phyloP scores from a whole-genome alignment of 2,888 invertebrate genomes.

The Dyspetes luteomarginatus region DNA sequence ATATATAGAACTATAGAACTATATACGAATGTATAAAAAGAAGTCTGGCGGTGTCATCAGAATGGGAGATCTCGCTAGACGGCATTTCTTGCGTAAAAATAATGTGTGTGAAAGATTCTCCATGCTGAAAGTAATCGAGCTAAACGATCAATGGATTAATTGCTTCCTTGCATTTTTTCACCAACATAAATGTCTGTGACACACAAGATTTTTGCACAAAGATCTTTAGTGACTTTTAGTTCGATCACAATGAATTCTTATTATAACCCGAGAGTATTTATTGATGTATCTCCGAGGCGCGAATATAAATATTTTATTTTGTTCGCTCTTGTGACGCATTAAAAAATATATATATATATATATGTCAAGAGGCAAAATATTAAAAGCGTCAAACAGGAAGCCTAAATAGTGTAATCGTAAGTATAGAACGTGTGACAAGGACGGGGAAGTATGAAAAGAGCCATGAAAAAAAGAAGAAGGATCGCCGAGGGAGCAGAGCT shows the following conservation, averaged over 20 bases:
- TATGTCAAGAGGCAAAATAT: slow-evolving; percentile 67
- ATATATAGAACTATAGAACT: too few species aligned
- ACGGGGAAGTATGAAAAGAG: slow-evolving; percentile 2
- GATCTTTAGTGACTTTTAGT: slow-evolving; percentile 11
- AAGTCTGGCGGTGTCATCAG: not conserved
- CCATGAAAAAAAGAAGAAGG: slow-evolving; percentile 19
- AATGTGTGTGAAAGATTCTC: slow-evolving; percentile 14
- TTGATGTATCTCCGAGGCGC: not conserved
- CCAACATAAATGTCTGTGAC: slow-evolving; percentile 18
- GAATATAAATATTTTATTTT: slow-evolving; percentile 22
- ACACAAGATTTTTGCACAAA: not conserved
- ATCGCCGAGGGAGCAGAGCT: slow-evolving; percentile 47
- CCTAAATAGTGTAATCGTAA: slow-evolving; percentile 79
- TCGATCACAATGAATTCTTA: too few species aligned
- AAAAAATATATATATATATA: too few species aligned
- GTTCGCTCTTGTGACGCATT: slow-evolving; percentile 28
- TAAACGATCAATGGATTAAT: slow-evolving; percentile 52
- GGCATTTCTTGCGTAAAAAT: not conserved
- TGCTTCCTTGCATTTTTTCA: slow-evolving; percentile 50
- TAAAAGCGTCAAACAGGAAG: slow-evolving; percentile 74
- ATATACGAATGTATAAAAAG: too few species aligned
- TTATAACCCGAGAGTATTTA: too few species aligned
- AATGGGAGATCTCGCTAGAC: too few species aligned
- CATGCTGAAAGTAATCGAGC: not conserved
- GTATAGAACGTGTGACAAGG: slow-evolving; percentile 63